Evolutionary conservation across 1,140 invertebrate genomes (phyloP).

Genomic region (Papilio machaon): DNA sequence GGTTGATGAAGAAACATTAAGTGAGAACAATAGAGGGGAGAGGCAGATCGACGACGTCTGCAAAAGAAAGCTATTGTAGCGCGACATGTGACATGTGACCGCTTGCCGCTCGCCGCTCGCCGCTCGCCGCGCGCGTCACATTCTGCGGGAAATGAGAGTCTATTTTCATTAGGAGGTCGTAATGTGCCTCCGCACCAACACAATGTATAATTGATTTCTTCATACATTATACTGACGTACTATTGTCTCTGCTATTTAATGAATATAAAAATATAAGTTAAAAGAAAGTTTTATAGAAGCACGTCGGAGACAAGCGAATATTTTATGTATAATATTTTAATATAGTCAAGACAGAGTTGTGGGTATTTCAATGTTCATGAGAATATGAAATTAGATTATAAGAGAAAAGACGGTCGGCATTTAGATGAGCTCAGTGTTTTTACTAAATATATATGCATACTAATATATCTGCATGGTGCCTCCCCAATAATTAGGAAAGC

Average conservation of each 20-base stretch:
- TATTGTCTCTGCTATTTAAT: background rate
- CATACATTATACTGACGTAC: background rate
- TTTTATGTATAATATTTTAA: background rate
- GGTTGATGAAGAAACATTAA: constrained; percentile 31
- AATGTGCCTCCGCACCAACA: background rate
- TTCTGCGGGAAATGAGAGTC: constrained; percentile 8
- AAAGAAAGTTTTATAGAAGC: background rate
- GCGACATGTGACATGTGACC: constrained; percentile 7
- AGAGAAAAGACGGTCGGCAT: background rate
- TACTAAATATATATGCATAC: background rate
- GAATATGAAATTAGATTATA: background rate
- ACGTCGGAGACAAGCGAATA: background rate
- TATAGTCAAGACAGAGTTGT: background rate
- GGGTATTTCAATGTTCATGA: too few species aligned
- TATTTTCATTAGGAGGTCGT: constrained; percentile 8
- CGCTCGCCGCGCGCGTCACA: background rate
- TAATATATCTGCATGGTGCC: background rate
- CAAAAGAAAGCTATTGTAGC: constrained; percentile 27
- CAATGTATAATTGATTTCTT: constrained; percentile 17
- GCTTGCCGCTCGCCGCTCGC: background rate
- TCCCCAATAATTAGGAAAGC: background rate
- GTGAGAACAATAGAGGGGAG: constrained; percentile 19
- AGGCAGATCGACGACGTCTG: constrained; percentile 10
- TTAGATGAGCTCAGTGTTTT: background rate
- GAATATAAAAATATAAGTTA: background rate